phyloP scores from a whole-genome alignment of 2,113 vertebrate genomes.

The Uria lomvia region DNA sequence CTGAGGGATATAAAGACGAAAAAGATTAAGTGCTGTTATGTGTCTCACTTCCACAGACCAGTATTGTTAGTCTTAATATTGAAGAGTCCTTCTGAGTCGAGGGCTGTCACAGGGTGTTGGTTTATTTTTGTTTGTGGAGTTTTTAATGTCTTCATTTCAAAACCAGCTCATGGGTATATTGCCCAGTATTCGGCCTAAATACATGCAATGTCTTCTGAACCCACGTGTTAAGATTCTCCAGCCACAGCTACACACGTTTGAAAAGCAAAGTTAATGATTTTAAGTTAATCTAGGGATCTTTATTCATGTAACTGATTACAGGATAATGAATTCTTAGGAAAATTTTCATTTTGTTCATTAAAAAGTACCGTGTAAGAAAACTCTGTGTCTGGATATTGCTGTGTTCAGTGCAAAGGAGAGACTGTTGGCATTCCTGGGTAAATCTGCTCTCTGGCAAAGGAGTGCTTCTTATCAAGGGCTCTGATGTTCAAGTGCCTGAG shows the following conservation, averaged over 20 bases:
- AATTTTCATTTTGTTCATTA: neutral
- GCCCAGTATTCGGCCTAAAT: neutral
- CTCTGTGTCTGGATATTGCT: neutral
- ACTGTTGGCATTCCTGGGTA: slow-evolving; percentile 1
- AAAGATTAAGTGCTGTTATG: neutral
- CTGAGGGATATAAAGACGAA: neutral
- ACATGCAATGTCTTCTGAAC: neutral
- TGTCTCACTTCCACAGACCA: neutral
- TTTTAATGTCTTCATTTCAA: neutral
- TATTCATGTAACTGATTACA: neutral
- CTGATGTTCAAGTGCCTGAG: slow-evolving; percentile 14
- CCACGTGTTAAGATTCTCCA: neutral
- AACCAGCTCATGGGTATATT: neutral
- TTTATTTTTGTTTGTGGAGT: neutral
- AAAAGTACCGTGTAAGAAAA: neutral
- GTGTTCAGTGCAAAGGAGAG: neutral
- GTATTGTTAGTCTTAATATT: neutral
- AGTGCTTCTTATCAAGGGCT: slow-evolving; percentile 15
- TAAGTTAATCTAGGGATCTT: neutral
- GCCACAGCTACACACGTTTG: neutral
- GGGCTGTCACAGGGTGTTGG: neutral
- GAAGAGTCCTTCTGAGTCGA: neutral
- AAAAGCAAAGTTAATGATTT: neutral
- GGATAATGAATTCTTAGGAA: neutral
- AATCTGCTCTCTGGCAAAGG: slow-evolving; percentile 18